phyloP scores from a whole-genome alignment of 30 jellyfish, hydroid and myxozoan genomes.

The Sanderia malayensis region DNA sequence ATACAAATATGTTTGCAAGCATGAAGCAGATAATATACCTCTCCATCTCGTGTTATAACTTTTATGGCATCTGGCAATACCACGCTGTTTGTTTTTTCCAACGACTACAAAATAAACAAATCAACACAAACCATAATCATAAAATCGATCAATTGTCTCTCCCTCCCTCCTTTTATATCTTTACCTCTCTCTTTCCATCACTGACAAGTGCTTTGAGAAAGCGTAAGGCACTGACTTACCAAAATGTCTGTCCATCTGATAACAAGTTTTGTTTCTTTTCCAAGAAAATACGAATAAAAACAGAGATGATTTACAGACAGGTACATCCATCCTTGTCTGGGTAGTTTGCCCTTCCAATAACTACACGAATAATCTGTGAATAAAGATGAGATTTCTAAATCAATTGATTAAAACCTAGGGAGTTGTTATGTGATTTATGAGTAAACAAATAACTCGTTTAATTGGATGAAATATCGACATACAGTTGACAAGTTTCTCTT shows the following conservation, averaged over 20 bases:
- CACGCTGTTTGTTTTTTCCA: conserved; percentile 85
- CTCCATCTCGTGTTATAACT: conserved; percentile 72
- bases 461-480: conserved; percentile 2
- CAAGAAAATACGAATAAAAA: conserved; percentile 82
- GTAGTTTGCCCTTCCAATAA: conserved; percentile 89
- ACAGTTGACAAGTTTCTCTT: conserved; percentile 88
- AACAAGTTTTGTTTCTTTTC: conserved; percentile 87
- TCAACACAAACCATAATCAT: too few relatives aligned
- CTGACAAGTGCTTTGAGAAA: too few relatives aligned
- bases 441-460: too few relatives aligned
- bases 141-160: too few relatives aligned
- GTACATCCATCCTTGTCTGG: conserved; percentile 97
- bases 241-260: conserved; percentile 84
- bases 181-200: too few relatives aligned
- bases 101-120: conserved; percentile 56
- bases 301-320: conserved; percentile 87
- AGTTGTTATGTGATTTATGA: too few relatives aligned
- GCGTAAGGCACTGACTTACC: too few relatives aligned
- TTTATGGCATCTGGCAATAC: conserved; percentile 86
- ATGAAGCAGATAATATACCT: too few relatives aligned
- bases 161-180: too few relatives aligned
- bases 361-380: conserved; percentile 87
- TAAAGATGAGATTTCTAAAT: too few relatives aligned
- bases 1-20: too few relatives aligned
- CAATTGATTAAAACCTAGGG: too few relatives aligned